Evolutionary conservation across 2,113 vertebrate species (phyloP).

Genomic region (Cariama cristata): DNA sequence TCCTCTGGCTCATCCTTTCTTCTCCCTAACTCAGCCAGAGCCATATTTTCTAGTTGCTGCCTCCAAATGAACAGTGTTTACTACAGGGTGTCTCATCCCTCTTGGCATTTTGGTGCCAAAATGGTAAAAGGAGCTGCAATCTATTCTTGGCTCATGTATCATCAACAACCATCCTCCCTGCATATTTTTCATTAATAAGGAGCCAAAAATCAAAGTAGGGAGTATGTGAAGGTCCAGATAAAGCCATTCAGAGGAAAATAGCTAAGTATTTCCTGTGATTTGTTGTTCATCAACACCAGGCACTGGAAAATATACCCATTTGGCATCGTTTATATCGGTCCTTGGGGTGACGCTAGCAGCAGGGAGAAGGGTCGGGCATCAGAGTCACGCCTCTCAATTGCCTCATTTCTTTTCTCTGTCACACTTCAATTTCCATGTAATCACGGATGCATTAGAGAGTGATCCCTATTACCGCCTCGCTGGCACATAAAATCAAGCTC

Average conservation of each 20-base stretch:
- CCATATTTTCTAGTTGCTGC: not conserved
- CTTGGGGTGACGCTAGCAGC: not conserved
- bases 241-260: not conserved
- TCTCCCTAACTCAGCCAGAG: not conserved
- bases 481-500: not conserved
- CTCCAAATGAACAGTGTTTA: slow-evolving; percentile 30
- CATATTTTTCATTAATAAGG: not conserved
- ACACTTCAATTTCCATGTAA: slow-evolving; percentile 6
- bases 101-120: slow-evolving; percentile 14
- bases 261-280: not conserved
- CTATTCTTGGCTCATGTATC: slow-evolving; percentile 13
- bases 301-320: not conserved
- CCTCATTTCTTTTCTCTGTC: slow-evolving; percentile 19
- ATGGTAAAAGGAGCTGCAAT: slow-evolving; percentile 23
- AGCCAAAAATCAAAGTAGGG: not conserved
- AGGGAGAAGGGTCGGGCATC: not conserved
- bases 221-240: not conserved
- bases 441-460: not conserved
- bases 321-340: not conserved
- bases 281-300: not conserved
- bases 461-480: not conserved
- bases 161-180: not conserved
- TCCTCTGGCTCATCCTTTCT: not conserved
- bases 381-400: not conserved
- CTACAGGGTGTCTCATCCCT: slow-evolving; percentile 13